phyloP scores from a whole-genome alignment of 2,888 invertebrate species.

The Augochlorella aurata region DNA sequence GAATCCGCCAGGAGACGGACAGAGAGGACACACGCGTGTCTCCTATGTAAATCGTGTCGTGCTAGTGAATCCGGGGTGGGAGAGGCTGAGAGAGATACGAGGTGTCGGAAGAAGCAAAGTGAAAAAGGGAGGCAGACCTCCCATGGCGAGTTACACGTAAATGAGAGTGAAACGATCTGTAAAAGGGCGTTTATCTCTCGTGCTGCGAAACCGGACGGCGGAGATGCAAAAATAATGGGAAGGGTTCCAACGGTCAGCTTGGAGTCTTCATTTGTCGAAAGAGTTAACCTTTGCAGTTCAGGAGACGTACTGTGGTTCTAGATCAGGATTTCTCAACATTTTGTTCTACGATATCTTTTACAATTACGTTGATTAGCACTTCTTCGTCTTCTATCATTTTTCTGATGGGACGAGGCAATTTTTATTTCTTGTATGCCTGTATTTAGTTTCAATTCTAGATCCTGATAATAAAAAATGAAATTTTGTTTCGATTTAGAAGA shows the following conservation, averaged over 20 bases:
- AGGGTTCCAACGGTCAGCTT: slow-evolving; percentile 22
- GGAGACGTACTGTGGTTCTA: too few relatives aligned
- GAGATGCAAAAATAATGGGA: slow-evolving; percentile 26
- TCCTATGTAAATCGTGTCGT: slow-evolving; percentile 46
- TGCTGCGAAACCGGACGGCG: slow-evolving; percentile 43
- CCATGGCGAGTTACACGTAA: slow-evolving; percentile 59
- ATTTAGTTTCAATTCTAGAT: too few relatives aligned
- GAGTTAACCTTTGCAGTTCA: slow-evolving; percentile 13
- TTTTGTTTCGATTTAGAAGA: too few relatives aligned
- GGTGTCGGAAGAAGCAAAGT: slow-evolving; percentile 45
- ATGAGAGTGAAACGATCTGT: slow-evolving; percentile 61
- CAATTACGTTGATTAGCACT: too few relatives aligned
- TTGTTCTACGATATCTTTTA: too few relatives aligned
- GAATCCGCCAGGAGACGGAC: neutral
- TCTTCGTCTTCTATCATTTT: too few relatives aligned
- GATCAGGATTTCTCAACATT: too few relatives aligned
- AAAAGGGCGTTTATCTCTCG: slow-evolving; percentile 59
- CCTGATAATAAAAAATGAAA: too few relatives aligned
- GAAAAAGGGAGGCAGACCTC: slow-evolving; percentile 59
- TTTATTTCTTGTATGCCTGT: too few relatives aligned
- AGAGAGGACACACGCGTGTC: neutral
- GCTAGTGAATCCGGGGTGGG: slow-evolving; percentile 15
- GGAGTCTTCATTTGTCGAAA: slow-evolving; percentile 29
- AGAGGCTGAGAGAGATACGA: slow-evolving; percentile 16
- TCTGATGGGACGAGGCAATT: too few relatives aligned